phyloP scores from a whole-genome alignment of 2,888 invertebrate species.

The Drosophila buzzatii region DNA sequence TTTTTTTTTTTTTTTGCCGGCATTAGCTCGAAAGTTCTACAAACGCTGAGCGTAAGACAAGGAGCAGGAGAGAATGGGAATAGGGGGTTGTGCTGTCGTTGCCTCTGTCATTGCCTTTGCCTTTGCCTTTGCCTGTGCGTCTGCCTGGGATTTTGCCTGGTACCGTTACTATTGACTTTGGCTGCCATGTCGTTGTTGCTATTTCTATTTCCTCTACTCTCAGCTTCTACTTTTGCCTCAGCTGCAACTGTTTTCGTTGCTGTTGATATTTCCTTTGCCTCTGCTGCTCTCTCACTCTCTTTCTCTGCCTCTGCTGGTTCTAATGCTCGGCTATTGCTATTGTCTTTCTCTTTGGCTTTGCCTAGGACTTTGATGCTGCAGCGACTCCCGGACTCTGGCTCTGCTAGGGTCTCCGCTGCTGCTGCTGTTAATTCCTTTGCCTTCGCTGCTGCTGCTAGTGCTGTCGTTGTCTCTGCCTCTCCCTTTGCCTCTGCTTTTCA shows the following conservation, averaged over 20 bases:
- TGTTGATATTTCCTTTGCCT: not conserved
- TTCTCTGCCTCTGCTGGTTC: not conserved
- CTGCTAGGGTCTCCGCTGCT: not conserved
- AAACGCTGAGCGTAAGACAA: not conserved
- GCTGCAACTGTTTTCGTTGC: conserved; percentile 1
- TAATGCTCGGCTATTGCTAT: not conserved
- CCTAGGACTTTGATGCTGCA: not conserved
- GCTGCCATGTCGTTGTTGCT: not conserved
- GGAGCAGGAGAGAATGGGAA: not conserved
- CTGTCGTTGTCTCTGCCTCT: not conserved
- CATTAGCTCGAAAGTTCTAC: conserved; percentile 36
- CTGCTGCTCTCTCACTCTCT: not conserved
- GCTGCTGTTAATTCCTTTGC: not conserved
- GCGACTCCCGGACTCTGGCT: not conserved
- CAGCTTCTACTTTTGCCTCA: not conserved
- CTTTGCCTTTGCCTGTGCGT: not conserved
- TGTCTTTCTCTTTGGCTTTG: conserved; percentile 1
- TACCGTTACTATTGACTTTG: conserved; percentile 11
- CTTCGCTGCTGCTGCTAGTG: not conserved
- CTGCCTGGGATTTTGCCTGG: conserved; percentile 2
- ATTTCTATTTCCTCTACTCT: conserved; percentile 4
- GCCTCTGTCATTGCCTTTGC: conserved; percentile 3
- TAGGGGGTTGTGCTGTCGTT: not conserved
- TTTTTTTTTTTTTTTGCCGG: conserved; percentile 57
- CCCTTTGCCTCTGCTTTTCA: not conserved